Evolutionary conservation across 2,888 invertebrate genomes (phyloP), one percentile per base, ranked within the genome.

Genomic region (Oscheius myriophilus): DNA sequence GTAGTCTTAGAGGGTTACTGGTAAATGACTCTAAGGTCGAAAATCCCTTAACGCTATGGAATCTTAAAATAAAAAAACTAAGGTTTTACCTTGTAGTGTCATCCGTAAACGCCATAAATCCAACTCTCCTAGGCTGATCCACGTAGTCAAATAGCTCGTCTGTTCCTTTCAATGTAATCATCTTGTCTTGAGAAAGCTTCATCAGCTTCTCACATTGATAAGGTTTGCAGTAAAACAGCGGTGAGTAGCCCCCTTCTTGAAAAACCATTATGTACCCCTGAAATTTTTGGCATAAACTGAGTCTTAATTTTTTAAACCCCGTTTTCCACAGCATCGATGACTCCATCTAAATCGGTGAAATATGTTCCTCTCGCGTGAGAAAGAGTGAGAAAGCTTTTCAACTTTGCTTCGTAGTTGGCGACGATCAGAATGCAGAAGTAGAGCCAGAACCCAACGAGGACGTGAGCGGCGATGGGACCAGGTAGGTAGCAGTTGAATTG

Each of bases 331-430:
- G 74, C 72, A 41, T 76, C 76, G 0, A 76, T 52, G 26, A 74
- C 68, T 1, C 72, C 74, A 58, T 74, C 72, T 23, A 76, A 42
- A 6, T 69, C 71, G 23, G 72, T 67, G 63, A 76, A 76, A 18
- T 70, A 66, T 7, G 76, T 74, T 7, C 76, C 76, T 18, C 74
- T 51, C 18, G 70, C 72, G 51, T 76, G 72, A 2, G 76, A 72
- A 7, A 76, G 63, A 0, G 72, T 69, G 12, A 76, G 69, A 42
- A 76, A 76, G 63, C 72, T 74, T 39, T 74, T 74, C 9, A 76
- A 57, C 33, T 76, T 76, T 11, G 65, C 65, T 41, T 65, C 54
- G 18, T 65, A 65, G 33, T 43, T 49, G 9, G 18, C 42, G 12
- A 33, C 42, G 23, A 57, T 49, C 7, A 65, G 21, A 9, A 55